These are phyloP conservation scores for Loriculus beryllinus DNA, from an alignment of 2,797 vertebrate species.

Conservation along the genomic window DNA sequence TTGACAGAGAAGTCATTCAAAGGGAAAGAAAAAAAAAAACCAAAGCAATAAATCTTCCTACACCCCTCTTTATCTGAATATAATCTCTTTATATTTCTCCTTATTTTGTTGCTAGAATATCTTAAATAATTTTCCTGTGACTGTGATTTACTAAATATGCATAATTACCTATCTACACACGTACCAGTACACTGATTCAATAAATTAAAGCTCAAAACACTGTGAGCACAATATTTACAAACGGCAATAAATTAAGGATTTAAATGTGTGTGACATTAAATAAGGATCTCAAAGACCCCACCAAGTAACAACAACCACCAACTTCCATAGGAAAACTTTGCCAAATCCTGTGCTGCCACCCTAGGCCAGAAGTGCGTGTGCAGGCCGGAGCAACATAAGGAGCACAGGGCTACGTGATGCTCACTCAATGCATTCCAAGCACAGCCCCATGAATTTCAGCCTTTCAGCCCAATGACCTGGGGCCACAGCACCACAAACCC, in stretches of 20 bases:
- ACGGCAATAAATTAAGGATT: conserved; percentile 56
- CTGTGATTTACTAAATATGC: not conserved
- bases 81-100: not conserved
- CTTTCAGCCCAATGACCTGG: rapidly evolving
- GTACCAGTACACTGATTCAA: not conserved
- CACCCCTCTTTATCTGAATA: not conserved
- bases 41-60: not conserved
- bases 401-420: not conserved
- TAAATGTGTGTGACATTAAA: not conserved
- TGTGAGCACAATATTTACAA: conserved; percentile 57
- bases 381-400: not conserved
- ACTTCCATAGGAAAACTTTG: not conserved
- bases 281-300: not conserved
- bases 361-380: rapidly evolving
- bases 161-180: not conserved
- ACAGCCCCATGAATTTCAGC: not conserved
- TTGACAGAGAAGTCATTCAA: not conserved
- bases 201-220: conserved; percentile 52
- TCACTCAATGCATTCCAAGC: not conserved
- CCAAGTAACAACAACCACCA: not conserved
- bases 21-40: not conserved
- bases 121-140: not conserved
- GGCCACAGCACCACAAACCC: rapidly evolving
- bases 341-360: rapidly evolving
- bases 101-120: not conserved